Conservation (phyloP, 1,140 invertebrate species). For the Trichonephila inaurata region DNA sequence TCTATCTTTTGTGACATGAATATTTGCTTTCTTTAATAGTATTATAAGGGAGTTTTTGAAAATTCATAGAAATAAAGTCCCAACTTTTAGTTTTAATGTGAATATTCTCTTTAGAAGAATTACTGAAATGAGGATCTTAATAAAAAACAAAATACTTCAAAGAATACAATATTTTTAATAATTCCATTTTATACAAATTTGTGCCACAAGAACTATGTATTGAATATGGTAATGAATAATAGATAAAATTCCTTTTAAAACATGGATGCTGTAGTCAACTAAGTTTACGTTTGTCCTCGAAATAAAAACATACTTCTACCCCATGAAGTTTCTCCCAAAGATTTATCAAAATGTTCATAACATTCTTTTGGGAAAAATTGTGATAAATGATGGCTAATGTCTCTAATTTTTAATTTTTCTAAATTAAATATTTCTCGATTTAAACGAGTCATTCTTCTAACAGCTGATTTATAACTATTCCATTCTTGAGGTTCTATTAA, state of each 20-base stretch:
- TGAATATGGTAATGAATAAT: neutral
- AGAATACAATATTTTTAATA: no score
- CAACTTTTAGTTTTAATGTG: no score
- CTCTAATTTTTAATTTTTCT: constrained; percentile 83
- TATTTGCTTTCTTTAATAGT: no score
- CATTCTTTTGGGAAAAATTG: constrained; percentile 82
- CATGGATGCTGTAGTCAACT: no score
- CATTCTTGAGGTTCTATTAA: constrained; percentile 91
- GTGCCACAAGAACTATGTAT: neutral
- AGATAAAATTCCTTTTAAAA: no score
- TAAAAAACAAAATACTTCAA: neutral
- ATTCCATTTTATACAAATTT: neutral
- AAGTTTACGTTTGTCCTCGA: neutral
- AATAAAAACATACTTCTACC: constrained; percentile 64
- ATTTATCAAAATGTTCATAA: constrained; percentile 78
- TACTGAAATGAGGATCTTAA: neutral
- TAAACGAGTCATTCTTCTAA: constrained; percentile 85
- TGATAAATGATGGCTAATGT: constrained; percentile 85
- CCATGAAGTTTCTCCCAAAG: constrained; percentile 75
- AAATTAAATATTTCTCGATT: constrained; percentile 83
- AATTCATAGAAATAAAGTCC: no score
- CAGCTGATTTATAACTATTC: constrained; percentile 89
- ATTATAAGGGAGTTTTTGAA: no score
- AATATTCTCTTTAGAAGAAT: no score
- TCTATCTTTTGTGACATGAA: no score